Evolutionary conservation across 64 coral and sea anemone species (phyloP), one percentile per base, ranked within the genome.

Genomic region (Cladopsammia gracilis): DNA sequence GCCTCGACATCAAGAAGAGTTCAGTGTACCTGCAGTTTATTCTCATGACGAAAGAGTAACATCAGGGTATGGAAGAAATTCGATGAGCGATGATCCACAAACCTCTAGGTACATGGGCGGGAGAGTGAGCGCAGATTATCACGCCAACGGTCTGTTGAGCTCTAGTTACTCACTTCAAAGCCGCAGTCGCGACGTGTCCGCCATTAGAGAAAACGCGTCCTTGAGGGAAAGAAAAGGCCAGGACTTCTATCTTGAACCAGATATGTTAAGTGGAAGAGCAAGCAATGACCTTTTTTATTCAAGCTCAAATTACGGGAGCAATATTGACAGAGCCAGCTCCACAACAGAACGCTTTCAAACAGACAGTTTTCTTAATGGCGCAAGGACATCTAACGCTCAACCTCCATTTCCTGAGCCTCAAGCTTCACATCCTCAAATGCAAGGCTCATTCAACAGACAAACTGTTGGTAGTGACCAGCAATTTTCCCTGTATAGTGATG

Each of bases 141-240:
- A n/a, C 62, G 11, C 0, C n/a, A 50, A 20, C 62, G 10, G 45
- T 48, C 24, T 44, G 11, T 66, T 42, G 61, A 22, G 12, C 19
- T 84, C 62, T 12, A 84, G 80, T 42, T 67, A 50, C 58, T 84
- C 80, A 14, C 45, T 12, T 25, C 44, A 67, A 23, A 67, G 80
- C 62, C 20, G n/a, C 3, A 20, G 62, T 60, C 53, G 56, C 64
- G 78, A 62, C 20, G 25, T 47, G 23, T 82, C 75, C 22, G 49
- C 44, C 25, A 25, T 12, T 25, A 54, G 34, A 34, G 46, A 48
- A 11, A 19, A 2, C 6, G 26, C 26, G 43, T 44, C 80, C 19
- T 84, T 47, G 34, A 84, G 80, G 45, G 42, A 24, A 82, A 82
- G 58, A 62, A 18, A 43, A 25, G 50, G 5, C 57, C 50, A 25